Conservation (phyloP, 2,113 vertebrate species). For the Menura novaehollandiae region DNA sequence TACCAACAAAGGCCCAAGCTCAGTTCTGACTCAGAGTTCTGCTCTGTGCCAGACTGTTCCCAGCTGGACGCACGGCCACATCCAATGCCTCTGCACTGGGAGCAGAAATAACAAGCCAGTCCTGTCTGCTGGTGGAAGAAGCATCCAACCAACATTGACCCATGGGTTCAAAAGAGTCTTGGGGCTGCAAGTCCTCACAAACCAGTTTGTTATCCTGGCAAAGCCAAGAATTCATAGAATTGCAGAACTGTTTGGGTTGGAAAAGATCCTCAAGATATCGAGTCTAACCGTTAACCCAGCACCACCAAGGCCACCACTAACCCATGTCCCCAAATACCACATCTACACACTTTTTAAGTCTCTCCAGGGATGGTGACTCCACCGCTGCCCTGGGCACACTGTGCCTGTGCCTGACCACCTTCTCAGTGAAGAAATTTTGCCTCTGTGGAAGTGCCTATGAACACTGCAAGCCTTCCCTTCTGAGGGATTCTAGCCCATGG, state of each 20-base stretch:
- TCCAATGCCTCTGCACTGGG: rapidly evolving
- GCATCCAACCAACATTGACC: neutral
- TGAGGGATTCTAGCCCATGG: neutral
- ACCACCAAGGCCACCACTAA: neutral
- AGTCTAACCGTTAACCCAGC: neutral
- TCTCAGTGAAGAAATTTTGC: neutral
- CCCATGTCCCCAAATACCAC: too few species aligned
- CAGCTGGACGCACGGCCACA: rapidly evolving
- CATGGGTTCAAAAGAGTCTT: neutral
- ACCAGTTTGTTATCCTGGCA: rapidly evolving
- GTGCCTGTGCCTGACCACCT: neutral
- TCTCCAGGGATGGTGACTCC: neutral
- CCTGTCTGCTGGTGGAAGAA: neutral
- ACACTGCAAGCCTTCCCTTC: rapidly evolving
- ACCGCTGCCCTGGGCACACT: neutral
- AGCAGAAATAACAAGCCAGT: neutral
- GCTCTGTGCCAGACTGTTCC: neutral
- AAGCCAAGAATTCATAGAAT: neutral
- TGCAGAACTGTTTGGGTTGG: neutral
- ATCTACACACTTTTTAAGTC: rapidly evolving
- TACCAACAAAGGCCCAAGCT: neutral
- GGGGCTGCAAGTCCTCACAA: neutral
- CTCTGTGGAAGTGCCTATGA: neutral
- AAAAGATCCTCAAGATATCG: neutral
- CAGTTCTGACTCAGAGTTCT: neutral